Evolutionary conservation across 2,113 vertebrate species (phyloP).

Genomic region (Chinchilla lanigera): DNA sequence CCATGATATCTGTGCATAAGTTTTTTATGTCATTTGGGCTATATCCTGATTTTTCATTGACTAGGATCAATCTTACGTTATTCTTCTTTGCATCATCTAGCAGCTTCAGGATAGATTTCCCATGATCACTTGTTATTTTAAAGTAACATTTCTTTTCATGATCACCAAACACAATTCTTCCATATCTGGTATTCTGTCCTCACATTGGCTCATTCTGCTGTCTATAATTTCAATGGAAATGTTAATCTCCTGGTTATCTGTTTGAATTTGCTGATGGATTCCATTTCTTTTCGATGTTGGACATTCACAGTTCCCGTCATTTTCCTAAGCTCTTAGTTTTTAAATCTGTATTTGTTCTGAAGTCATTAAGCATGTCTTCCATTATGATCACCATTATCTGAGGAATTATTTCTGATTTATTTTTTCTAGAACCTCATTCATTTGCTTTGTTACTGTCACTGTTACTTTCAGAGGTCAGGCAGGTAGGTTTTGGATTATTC

Average conservation of each 20-base stretch:
- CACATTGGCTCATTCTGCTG: not conserved
- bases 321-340: fast-evolving
- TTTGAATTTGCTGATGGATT: not conserved
- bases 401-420: not conserved
- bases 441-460: not conserved
- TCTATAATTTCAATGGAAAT: not conserved
- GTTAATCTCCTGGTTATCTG: not conserved
- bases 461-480: not conserved
- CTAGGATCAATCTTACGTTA: not conserved
- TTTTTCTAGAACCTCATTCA: not conserved
- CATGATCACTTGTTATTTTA: not conserved
- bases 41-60: not conserved
- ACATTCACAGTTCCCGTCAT: not conserved
- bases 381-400: not conserved
- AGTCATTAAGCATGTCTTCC: not conserved
- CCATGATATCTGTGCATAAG: not conserved
- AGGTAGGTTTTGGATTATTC: not conserved
- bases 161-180: not conserved
- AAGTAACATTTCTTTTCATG: not conserved
- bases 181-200: not conserved
- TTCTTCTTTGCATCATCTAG: not conserved
- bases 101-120: not conserved
- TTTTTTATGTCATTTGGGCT: not conserved
- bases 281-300: not conserved
- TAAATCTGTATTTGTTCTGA: not conserved